Percentiles rank a stretch among this genome's conserved stretches.
Conservation (phyloP, 2,888 invertebrate species). For the Drosophila maculinotata region DNA sequence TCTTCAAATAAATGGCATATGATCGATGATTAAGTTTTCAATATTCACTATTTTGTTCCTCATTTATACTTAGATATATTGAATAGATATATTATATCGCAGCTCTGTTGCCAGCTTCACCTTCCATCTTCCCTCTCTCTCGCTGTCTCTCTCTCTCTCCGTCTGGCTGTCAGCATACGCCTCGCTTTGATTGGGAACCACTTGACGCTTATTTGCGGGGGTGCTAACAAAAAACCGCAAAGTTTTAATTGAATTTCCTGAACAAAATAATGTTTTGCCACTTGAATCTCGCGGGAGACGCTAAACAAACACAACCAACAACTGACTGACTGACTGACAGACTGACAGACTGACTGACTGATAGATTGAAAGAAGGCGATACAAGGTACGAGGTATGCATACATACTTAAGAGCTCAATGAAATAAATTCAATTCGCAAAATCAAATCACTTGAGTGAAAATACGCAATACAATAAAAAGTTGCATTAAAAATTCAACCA, state of each 20-base stretch:
- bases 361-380: constrained; percentile 31
- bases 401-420: constrained; percentile 62
- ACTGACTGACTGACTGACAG: constrained; percentile 34
- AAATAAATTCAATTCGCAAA: constrained; percentile 76
- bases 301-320: constrained; percentile 70
- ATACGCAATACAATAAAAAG: constrained; percentile 60
- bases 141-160: background rate
- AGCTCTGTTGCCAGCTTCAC: constrained; percentile 7
- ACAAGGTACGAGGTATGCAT: constrained; percentile 61
- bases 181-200: constrained; percentile 64
- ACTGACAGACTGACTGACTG: constrained; percentile 39
- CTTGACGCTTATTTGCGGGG: constrained; percentile 61
- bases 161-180: constrained; percentile 24
- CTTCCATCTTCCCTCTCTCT: constrained; percentile 1
- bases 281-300: constrained; percentile 78
- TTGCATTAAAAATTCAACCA: constrained; percentile 56
- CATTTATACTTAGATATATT: background rate
- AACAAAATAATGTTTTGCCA: constrained; percentile 79
- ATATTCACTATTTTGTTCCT: background rate
- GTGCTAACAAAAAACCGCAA: constrained; percentile 70
- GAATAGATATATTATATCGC: background rate
- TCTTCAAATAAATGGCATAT: too few relatives aligned
- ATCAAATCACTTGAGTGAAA: constrained; percentile 76
- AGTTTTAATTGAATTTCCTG: constrained; percentile 79
- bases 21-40: too few relatives aligned